These are phyloP conservation scores for Lanius collurio DNA, from an alignment of 2,113 vertebrate species.

Conservation along the genomic window DNA sequence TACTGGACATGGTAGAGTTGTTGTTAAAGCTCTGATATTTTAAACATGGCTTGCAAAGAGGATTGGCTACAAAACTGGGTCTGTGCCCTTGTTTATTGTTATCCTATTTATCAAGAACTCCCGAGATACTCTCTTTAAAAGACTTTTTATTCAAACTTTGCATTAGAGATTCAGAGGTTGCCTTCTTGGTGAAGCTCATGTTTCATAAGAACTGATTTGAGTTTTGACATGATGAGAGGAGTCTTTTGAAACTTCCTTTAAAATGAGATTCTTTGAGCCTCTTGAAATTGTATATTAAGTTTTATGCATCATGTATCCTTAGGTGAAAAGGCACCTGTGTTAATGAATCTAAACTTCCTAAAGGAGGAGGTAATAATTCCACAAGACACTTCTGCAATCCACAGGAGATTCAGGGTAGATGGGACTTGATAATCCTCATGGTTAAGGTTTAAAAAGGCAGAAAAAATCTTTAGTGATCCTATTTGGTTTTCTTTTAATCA, in stretches of 20 bases:
- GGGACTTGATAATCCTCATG: neutral
- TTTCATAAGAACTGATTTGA: neutral
- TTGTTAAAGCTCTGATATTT: neutral
- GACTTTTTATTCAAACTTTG: neutral
- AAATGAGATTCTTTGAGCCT: neutral
- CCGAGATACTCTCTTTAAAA: neutral
- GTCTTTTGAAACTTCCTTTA: neutral
- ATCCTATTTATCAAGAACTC: neutral
- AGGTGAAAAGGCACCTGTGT: neutral
- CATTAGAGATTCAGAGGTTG: neutral
- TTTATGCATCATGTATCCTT: rapidly evolving
- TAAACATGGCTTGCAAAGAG: neutral
- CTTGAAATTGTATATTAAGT: neutral
- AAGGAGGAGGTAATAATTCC: neutral
- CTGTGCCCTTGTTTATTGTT: neutral
- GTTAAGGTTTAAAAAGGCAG: neutral
- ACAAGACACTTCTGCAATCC: neutral
- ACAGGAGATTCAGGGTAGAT: neutral
- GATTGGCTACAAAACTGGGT: neutral
- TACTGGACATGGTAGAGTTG: neutral
- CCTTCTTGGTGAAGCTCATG: neutral
- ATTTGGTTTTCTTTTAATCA: neutral
- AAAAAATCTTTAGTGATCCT: neutral
- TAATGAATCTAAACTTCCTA: neutral
- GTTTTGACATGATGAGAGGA: neutral